These are phyloP conservation scores for Botrylloides violaceus DNA, from an alignment of 23 tunicate genomes.

Conservation along the genomic window DNA sequence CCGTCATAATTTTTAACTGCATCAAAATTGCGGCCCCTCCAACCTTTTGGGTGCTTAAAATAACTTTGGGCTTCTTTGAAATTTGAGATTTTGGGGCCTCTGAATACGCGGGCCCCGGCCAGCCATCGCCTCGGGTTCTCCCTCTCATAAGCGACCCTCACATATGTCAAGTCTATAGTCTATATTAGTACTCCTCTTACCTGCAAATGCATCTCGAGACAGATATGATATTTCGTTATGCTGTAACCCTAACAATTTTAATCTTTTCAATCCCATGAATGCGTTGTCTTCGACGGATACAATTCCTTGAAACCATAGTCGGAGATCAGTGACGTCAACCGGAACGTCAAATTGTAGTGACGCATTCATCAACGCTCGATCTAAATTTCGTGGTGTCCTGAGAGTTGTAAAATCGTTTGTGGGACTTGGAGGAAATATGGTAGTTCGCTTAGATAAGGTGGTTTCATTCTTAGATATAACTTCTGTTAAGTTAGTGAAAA, in stretches of 20 bases:
- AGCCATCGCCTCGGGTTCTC: too few relatives aligned
- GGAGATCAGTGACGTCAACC: constrained; percentile 21
- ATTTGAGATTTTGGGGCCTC: too few relatives aligned
- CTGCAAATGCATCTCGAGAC: constrained; percentile 41
- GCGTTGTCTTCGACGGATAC: constrained; percentile 14
- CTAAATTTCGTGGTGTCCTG: neutral
- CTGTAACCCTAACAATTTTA: constrained; percentile 30
- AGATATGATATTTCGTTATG: constrained; percentile 38
- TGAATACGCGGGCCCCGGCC: too few relatives aligned
- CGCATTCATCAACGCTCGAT: neutral
- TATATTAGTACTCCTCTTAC: too few relatives aligned
- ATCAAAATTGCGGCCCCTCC: too few relatives aligned
- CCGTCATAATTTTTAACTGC: too few relatives aligned
- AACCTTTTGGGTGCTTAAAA: too few relatives aligned
- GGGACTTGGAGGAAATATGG: neutral
- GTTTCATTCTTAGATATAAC: neutral
- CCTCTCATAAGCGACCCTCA: too few relatives aligned
- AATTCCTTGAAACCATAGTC: constrained; percentile 41
- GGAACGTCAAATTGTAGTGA: constrained; percentile 47
- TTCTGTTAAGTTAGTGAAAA: neutral
- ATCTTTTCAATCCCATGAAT: constrained; percentile 1
- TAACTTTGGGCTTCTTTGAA: too few relatives aligned
- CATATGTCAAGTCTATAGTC: too few relatives aligned
- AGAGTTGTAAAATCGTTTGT: too few relatives aligned
- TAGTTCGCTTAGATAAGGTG: neutral